Percentiles rank a stretch among this genome's conserved stretches.
phyloP scores from a whole-genome alignment of 2,797 vertebrate genomes.

The Ataeniobius toweri region DNA sequence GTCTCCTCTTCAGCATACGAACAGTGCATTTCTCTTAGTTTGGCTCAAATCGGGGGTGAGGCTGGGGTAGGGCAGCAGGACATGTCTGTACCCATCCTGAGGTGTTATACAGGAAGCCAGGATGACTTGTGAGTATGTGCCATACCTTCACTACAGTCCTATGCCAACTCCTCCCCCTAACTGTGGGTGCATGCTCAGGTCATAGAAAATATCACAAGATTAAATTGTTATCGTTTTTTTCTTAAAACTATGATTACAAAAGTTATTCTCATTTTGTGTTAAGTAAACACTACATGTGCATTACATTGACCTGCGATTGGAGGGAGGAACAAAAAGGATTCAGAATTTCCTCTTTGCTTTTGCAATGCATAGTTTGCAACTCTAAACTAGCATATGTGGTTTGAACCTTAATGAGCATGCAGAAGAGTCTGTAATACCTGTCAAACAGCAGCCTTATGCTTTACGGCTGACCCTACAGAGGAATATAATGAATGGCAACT shows the following conservation, averaged over 20 bases:
- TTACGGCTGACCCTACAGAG: slow-evolving; percentile 64
- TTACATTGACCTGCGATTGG: slow-evolving; percentile 69
- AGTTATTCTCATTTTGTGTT: slow-evolving; percentile 61
- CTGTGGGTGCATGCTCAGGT: slow-evolving; percentile 72
- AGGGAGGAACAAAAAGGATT: slow-evolving; percentile 51
- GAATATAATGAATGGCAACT: slow-evolving; percentile 71
- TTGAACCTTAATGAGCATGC: slow-evolving; percentile 78
- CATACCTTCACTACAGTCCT: slow-evolving; percentile 26
- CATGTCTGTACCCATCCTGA: slow-evolving; percentile 54
- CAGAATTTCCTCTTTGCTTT: slow-evolving; percentile 61
- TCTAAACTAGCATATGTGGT: slow-evolving; percentile 75
- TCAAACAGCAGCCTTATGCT: slow-evolving; percentile 64
- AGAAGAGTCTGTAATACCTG: slow-evolving; percentile 75
- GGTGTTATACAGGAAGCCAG: slow-evolving; percentile 47
- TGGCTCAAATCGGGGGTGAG: slow-evolving; percentile 66
- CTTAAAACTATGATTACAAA: slow-evolving; percentile 73
- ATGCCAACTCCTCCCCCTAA: slow-evolving; percentile 40
- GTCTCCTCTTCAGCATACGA: slow-evolving; percentile 58
- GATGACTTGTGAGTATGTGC: slow-evolving; percentile 14
- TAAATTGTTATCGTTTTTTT: slow-evolving; percentile 44
- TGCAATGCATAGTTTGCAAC: slow-evolving; percentile 81
- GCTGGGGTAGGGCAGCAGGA: slow-evolving; percentile 32
- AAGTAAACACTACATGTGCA: slow-evolving; percentile 76
- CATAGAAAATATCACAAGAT: slow-evolving; percentile 64
- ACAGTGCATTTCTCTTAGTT: slow-evolving; percentile 77